These are phyloP conservation scores for Acrossocheilus wenchowensis DNA, from an alignment of 2,797 vertebrate genomes.

Conservation along the genomic window DNA sequence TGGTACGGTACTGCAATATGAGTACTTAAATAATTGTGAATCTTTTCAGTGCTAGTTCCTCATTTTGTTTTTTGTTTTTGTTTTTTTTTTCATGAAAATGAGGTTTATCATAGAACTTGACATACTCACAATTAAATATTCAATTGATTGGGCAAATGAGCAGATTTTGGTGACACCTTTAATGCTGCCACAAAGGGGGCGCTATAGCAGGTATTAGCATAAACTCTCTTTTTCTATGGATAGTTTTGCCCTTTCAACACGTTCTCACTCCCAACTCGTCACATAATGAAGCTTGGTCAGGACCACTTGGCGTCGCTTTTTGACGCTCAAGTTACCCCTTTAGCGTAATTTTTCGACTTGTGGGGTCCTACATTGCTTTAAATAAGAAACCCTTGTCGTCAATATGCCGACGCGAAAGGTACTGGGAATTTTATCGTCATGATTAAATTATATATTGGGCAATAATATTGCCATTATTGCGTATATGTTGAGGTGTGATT, in stretches of 20 bases:
- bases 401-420: too few relatives aligned
- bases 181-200: not conserved
- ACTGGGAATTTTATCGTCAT: too few relatives aligned
- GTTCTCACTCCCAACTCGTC: too few relatives aligned
- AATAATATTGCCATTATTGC: too few relatives aligned
- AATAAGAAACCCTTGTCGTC: too few relatives aligned
- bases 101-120: not conserved
- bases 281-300: too few relatives aligned
- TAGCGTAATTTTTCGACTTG: too few relatives aligned
- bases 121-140: not conserved
- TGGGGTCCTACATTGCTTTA: too few relatives aligned
- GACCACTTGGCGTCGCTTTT: too few relatives aligned
- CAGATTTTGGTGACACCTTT: not conserved
- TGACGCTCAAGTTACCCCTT: too few relatives aligned
- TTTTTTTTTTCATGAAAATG: not conserved
- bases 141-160: not conserved
- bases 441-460: too few relatives aligned
- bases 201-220: not conserved
- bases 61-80: not conserved
- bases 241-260: not conserved
- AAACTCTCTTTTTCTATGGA: not conserved
- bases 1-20: not conserved
- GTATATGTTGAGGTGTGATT: too few relatives aligned
- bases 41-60: not conserved
- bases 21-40: not conserved